Percentiles rank a stretch among this genome's conserved stretches.
Conservation (phyloP, 2,888 invertebrate genomes). For the Cremastinae sp. region DNA sequence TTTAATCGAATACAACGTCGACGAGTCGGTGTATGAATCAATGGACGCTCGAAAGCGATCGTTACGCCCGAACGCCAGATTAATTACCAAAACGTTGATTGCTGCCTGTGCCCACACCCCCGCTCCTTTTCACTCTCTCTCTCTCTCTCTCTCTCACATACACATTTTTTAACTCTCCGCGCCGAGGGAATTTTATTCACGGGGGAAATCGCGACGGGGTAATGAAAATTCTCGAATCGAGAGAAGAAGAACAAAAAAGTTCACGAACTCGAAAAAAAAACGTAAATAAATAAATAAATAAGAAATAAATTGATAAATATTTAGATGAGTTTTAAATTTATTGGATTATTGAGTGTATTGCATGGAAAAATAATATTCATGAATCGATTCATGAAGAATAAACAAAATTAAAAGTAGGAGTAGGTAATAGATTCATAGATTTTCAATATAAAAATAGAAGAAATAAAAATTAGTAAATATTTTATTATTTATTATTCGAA, state of each 20-base stretch:
- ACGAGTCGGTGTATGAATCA: conserved; percentile 44
- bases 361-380: too few relatives aligned
- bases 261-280: too few relatives aligned
- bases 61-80: conserved; percentile 57
- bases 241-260: neutral
- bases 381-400: too few relatives aligned
- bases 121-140: conserved; percentile 21
- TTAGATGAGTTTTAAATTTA: too few relatives aligned
- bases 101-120: conserved; percentile 33
- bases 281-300: too few relatives aligned
- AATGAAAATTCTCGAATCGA: conserved; percentile 51
- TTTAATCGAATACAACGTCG: conserved; percentile 52
- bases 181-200: conserved; percentile 34
- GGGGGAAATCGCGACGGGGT: conserved; percentile 33
- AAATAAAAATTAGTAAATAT: too few relatives aligned
- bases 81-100: conserved; percentile 61
- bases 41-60: conserved; percentile 53
- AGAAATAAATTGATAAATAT: too few relatives aligned
- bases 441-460: too few relatives aligned
- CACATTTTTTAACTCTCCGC: conserved; percentile 17
- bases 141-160: conserved; percentile 12
- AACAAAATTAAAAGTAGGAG: too few relatives aligned
- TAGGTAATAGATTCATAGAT: too few relatives aligned
- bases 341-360: too few relatives aligned
- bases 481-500: too few relatives aligned